Evolutionary conservation across 2,888 invertebrate genomes (phyloP).

Genomic region (Dolichopus griseipennis): DNA sequence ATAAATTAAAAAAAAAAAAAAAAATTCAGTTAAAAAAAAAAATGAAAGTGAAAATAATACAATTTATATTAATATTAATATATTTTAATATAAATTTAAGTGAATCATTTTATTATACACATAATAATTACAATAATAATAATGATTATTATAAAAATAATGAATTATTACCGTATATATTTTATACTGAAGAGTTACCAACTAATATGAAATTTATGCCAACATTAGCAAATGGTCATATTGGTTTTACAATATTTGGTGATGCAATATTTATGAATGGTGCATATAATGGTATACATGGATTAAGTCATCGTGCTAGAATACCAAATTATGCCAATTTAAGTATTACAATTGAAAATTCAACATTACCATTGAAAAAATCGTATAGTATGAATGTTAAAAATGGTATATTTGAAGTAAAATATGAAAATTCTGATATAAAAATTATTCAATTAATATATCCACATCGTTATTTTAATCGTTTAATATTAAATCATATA

Average conservation of each 20-base stretch:
- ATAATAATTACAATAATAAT: neutral
- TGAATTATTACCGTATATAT: neutral
- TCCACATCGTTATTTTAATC: slow-evolving; percentile 41
- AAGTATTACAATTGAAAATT: slow-evolving; percentile 19
- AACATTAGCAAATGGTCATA: slow-evolving; percentile 52
- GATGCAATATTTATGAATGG: slow-evolving; percentile 54
- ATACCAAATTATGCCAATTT: slow-evolving; percentile 54
- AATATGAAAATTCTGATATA: slow-evolving; percentile 22
- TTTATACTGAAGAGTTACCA: slow-evolving; percentile 44
- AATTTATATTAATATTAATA: neutral
- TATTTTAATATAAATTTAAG: neutral
- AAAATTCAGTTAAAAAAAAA: neutral
- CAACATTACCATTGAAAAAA: slow-evolving; percentile 11
- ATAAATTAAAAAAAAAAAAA: neutral
- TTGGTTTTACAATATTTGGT: slow-evolving; percentile 51
- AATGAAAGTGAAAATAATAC: neutral
- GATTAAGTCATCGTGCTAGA: slow-evolving; percentile 51
- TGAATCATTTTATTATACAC: neutral
- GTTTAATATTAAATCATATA: slow-evolving; percentile 40
- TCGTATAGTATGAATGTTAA: slow-evolving; percentile 45
- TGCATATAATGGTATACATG: slow-evolving; percentile 48
- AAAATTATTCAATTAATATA: slow-evolving; percentile 31
- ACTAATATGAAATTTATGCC: slow-evolving; percentile 50
- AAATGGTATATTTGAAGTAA: slow-evolving; percentile 43
- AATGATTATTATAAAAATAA: neutral